Evolutionary conservation across 1,140 invertebrate species (phyloP), one percentile per base, ranked within the genome.

Genomic region (Venturia canescens): DNA sequence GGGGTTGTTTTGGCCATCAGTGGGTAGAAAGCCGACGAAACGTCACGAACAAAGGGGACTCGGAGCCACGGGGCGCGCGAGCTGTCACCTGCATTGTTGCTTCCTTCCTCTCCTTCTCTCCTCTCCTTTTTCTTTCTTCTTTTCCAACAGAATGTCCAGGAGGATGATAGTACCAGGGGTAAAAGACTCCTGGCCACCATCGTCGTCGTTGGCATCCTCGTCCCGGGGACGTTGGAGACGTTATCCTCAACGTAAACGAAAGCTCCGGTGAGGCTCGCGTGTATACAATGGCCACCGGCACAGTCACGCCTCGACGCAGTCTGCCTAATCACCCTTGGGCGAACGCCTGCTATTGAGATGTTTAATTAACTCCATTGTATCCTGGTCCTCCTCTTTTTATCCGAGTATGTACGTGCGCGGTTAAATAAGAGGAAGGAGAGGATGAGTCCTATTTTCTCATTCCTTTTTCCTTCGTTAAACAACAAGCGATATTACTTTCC

Each of bases 351-450:
- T 89, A 91, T 91, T 90, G 88, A 90, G 88, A 90, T 88, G 88
- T 91, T 90, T 90, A 90, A 91, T 91, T 91, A 90, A 91, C 89
- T 91, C 87, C 84, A 87, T 89, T 88, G 88, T 88, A 84, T 4
- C 27, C 67, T 79, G 63, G 83, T 84, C 76, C 83, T 87, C 84
- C 87, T 89, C 26, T 57, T 4, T 57, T 57, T 57, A 5, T 13
- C 21, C 53, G 18, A n/a, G 53, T n/a, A 57, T 57, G 5, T 57
- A 57, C 21, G 53, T n/a, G 0, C 21, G 53, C 21, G 53, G 18
- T 18, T 7, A 3, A n/a, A 23, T 57, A 23, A 15, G 60, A 66
- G 23, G 60, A 78, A 18, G 60, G 66, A 26, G 77, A 78, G 48
- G 50, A 76, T 76, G 15, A 31, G 27, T 76, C 21, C 77, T 57